Percentiles rank a stretch among this genome's conserved stretches.
Evolutionary conservation across 2,797 vertebrate genomes (phyloP).

Genomic region (Lacerta bilineata): DNA sequence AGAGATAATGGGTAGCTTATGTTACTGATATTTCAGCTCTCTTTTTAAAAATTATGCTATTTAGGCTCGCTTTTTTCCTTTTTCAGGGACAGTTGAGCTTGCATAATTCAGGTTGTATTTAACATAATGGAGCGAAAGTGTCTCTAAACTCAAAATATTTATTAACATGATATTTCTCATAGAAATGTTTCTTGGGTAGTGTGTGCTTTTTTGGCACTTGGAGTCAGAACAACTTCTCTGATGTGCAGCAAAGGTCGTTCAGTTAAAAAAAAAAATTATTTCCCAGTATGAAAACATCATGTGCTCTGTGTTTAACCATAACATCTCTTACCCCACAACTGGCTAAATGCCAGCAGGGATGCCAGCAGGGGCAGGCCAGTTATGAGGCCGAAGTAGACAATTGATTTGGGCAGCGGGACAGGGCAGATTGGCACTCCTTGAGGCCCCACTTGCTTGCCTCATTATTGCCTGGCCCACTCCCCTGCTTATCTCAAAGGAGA

Average conservation of each 20-base stretch:
- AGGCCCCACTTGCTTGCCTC: too few relatives aligned
- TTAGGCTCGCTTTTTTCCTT: neutral
- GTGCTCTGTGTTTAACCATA: neutral
- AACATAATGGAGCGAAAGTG: neutral
- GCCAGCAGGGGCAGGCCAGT: too few relatives aligned
- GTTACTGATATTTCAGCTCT: slow-evolving; percentile 1
- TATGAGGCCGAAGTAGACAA: too few relatives aligned
- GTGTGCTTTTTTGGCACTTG: too few relatives aligned
- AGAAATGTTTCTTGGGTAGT: neutral
- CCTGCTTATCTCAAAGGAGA: too few relatives aligned
- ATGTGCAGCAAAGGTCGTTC: too few relatives aligned
- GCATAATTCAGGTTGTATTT: neutral
- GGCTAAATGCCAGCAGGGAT: neutral
- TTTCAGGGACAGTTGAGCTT: neutral
- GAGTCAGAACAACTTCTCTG: neutral
- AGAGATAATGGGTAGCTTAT: slow-evolving; percentile 18
- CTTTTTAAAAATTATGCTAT: neutral
- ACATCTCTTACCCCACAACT: neutral
- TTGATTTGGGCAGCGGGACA: too few relatives aligned
- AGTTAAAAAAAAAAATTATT: neutral
- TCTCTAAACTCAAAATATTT: neutral
- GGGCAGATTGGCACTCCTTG: too few relatives aligned
- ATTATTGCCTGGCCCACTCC: too few relatives aligned
- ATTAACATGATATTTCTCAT: neutral
- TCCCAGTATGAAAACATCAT: neutral